Percentiles rank a stretch among this genome's conserved stretches.
Evolutionary conservation across 2,888 invertebrate species (phyloP).

Genomic region (Buathra laborator): DNA sequence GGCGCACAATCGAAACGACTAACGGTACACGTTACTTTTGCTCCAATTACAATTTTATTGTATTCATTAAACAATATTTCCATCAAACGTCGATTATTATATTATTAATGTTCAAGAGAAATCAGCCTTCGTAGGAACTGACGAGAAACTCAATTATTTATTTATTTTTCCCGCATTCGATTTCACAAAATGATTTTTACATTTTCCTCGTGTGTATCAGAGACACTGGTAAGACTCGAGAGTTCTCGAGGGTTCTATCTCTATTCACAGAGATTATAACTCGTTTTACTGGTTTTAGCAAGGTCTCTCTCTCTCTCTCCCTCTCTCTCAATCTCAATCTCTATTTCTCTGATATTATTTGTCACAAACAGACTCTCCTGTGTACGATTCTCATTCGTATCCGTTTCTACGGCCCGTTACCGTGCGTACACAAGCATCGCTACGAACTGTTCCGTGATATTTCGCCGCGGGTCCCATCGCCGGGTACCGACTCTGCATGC

Average conservation of each 20-base stretch:
- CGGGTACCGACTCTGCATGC: background rate
- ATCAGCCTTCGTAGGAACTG: background rate
- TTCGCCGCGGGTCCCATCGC: background rate
- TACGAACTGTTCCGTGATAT: constrained; percentile 9
- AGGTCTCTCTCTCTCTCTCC: constrained; percentile 13
- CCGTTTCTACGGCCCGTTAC: constrained; percentile 29
- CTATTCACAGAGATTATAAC: constrained; percentile 28
- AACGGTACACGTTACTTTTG: too few species aligned
- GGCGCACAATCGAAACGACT: too few species aligned
- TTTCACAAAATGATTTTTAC: constrained; percentile 29
- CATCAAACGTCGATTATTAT: background rate
- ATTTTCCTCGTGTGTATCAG: constrained; percentile 14
- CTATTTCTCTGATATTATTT: constrained; percentile 44
- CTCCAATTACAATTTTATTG: background rate
- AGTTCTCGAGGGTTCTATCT: constrained; percentile 13
- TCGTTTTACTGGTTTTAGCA: constrained; percentile 57
- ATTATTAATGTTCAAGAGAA: constrained; percentile 8
- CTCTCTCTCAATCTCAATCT: background rate
- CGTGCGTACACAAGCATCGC: background rate
- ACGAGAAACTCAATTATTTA: background rate
- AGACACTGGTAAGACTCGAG: background rate
- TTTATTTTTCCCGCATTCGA: constrained; percentile 21
- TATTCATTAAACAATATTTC: background rate
- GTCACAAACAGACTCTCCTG: constrained; percentile 46
- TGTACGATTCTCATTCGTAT: constrained; percentile 4